A percentile compares a stretch with the other conserved stretches of the same genome.
Evolutionary conservation across 2,797 vertebrate species (phyloP).

Genomic region (Oreochromis grahami): DNA sequence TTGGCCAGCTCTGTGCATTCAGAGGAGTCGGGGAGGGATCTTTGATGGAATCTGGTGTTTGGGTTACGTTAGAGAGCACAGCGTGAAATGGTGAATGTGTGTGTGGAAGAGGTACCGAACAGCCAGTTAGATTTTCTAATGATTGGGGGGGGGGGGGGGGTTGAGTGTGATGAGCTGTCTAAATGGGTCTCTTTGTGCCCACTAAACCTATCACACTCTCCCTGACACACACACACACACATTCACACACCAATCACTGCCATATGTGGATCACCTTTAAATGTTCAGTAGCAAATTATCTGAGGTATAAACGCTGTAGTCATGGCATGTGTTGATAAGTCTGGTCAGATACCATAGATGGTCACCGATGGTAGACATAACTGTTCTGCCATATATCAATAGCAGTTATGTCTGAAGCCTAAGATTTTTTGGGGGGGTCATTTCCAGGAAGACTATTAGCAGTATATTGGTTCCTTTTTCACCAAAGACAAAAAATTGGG

Average conservation of each 20-base stretch:
- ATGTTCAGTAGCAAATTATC: not conserved
- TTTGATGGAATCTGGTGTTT: constrained; percentile 73
- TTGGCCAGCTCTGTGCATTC: constrained; percentile 70
- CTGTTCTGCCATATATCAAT: not conserved
- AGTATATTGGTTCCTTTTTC: not conserved
- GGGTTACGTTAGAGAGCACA: constrained; percentile 58
- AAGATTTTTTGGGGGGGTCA: not conserved
- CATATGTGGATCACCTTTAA: constrained; percentile 60
- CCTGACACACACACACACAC: not conserved
- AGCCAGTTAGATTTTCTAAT: constrained; percentile 19
- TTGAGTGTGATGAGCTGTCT: constrained; percentile 59
- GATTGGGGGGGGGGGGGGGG: constrained; percentile 19
- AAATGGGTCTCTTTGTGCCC: constrained; percentile 72
- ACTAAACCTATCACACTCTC: constrained; percentile 48
- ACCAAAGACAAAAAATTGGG: not conserved
- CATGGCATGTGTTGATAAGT: not conserved
- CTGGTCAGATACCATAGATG: not conserved
- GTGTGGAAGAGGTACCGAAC: not conserved
- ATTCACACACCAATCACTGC: constrained; percentile 62
- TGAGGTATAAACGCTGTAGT: constrained; percentile 45
- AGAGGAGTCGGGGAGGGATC: constrained; percentile 29
- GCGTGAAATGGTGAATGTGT: constrained; percentile 44
- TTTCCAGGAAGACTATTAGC: not conserved
- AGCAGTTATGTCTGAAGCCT: not conserved
- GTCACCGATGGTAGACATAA: not conserved